phyloP scores from a whole-genome alignment of 2,113 vertebrate species.

The Neogobius melanostomus region DNA sequence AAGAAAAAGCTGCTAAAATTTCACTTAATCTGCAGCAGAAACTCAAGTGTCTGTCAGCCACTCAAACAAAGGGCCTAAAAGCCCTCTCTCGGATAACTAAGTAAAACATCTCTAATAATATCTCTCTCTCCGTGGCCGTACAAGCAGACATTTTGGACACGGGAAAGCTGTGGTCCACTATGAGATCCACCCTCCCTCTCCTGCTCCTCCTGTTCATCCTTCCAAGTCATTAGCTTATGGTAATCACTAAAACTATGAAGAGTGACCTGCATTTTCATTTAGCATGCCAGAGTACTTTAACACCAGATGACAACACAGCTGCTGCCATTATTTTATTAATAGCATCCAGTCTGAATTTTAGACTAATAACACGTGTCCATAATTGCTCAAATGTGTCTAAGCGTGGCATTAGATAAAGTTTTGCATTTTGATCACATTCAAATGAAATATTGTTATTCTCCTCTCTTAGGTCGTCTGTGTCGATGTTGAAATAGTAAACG shows the following conservation, averaged over 20 bases:
- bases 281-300: conserved; percentile 47
- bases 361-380: conserved; percentile 8
- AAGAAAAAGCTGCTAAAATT: conserved; percentile 89
- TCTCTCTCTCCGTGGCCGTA: conserved; percentile 59
- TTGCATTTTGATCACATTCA: neutral
- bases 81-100: conserved; percentile 85
- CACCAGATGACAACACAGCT: conserved; percentile 56
- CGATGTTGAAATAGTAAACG: neutral
- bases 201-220: conserved; percentile 64
- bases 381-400: conserved; percentile 3
- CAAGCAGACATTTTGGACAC: conserved; percentile 84
- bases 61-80: conserved; percentile 86
- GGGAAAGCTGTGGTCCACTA: conserved; percentile 72
- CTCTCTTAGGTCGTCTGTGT: neutral
- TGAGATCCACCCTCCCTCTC: conserved; percentile 40
- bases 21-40: conserved; percentile 89
- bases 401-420: neutral
- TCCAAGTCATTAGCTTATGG: conserved; percentile 69
- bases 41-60: conserved; percentile 86
- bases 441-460: neutral
- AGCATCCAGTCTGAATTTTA: conserved; percentile 27
- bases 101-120: conserved; percentile 89
- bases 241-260: conserved; percentile 67
- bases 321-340: conserved; percentile 43
- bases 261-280: conserved; percentile 61